Percentiles rank a stretch among this genome's conserved stretches.
These are phyloP conservation scores for Stenichneumon culpator DNA, from an alignment of 2,888 invertebrate species.

Conservation along the genomic window DNA sequence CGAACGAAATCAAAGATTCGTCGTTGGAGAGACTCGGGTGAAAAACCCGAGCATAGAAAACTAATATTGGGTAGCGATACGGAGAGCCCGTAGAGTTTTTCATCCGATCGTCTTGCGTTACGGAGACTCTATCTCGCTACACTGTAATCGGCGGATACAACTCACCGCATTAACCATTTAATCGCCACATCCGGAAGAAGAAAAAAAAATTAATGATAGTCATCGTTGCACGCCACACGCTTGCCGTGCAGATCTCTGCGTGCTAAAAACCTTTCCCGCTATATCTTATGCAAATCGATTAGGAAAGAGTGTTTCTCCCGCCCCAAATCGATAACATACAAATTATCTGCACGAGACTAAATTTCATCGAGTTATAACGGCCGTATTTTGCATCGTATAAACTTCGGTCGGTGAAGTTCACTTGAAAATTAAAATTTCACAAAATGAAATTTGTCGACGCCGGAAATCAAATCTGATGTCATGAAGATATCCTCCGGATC, in stretches of 20 bases:
- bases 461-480: too few relatives aligned
- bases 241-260: not conserved
- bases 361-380: too few relatives aligned
- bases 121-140: not conserved
- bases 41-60: constrained; percentile 46
- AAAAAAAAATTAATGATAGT: not conserved
- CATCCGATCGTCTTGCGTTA: not conserved
- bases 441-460: too few relatives aligned
- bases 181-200: not conserved
- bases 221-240: not conserved
- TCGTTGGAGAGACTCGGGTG: constrained; percentile 16
- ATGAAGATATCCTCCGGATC: too few relatives aligned
- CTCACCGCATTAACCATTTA: not conserved
- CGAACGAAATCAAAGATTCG: constrained; percentile 33
- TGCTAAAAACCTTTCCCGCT: not conserved
- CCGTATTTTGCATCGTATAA: too few relatives aligned
- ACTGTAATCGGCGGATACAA: not conserved
- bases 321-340: constrained; percentile 14
- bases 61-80: constrained; percentile 50
- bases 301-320: too few relatives aligned
- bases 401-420: too few relatives aligned
- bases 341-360: not conserved
- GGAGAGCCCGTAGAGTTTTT: constrained; percentile 42
- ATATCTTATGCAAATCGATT: not conserved
- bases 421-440: too few relatives aligned